Conservation (phyloP, 2,797 vertebrate genomes). For the Notolabrus celidotus region DNA sequence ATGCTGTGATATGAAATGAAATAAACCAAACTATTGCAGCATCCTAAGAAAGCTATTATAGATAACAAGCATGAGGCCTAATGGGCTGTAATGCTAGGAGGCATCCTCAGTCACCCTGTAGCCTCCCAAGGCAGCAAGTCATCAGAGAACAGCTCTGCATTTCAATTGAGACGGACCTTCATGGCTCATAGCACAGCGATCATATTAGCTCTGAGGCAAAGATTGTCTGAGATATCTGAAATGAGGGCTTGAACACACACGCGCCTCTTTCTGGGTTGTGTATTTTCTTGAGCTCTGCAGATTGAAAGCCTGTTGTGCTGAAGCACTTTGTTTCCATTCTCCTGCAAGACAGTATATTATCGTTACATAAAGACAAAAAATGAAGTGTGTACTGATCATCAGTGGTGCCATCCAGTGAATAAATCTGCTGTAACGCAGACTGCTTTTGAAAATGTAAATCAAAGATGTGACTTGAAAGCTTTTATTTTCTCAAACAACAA, state of each 20-base stretch:
- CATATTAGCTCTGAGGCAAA: slow-evolving; percentile 40
- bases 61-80: slow-evolving; percentile 72
- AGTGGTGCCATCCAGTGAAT: not conserved
- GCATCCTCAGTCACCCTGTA: slow-evolving; percentile 52
- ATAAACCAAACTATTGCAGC: slow-evolving; percentile 56
- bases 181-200: slow-evolving; percentile 48
- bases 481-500: not conserved
- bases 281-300: slow-evolving; percentile 8
- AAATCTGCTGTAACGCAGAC: not conserved
- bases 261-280: slow-evolving; percentile 13
- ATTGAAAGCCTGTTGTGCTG: slow-evolving; percentile 31
- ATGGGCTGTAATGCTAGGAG: slow-evolving; percentile 65
- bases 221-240: slow-evolving; percentile 39
- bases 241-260: slow-evolving; percentile 18
- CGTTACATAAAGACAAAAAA: slow-evolving; percentile 1
- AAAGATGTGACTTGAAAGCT: not conserved
- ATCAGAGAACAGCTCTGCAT: slow-evolving; percentile 62
- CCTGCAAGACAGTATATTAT: not conserved
- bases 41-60: slow-evolving; percentile 73
- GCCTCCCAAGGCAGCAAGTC: slow-evolving; percentile 52
- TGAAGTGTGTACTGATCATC: not conserved
- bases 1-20: slow-evolving; percentile 68
- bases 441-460: not conserved
- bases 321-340: not conserved
- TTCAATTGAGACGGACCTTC: slow-evolving; percentile 67